A percentile compares a stretch with the other conserved stretches of the same genome.
Conservation (phyloP, 2,113 vertebrate species). For the Maccullochella peelii region DNA sequence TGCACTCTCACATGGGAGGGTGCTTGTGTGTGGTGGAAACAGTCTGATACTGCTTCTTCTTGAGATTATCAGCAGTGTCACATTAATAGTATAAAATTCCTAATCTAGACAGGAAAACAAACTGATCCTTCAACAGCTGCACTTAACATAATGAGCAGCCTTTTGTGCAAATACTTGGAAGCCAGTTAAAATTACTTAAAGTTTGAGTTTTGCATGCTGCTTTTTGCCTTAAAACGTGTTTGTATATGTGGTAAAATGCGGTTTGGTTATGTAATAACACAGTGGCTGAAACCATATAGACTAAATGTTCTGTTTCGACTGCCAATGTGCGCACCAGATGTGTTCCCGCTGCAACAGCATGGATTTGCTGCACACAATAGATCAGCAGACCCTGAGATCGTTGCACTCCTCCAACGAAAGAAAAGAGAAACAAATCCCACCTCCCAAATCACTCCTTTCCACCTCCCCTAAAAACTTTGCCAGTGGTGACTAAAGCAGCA, state of each 20-base stretch:
- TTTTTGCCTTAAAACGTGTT: not conserved
- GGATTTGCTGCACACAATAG: slow-evolving; percentile 47
- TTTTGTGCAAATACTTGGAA: slow-evolving; percentile 3
- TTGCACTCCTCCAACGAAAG: slow-evolving; percentile 25
- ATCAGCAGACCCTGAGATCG: slow-evolving; percentile 34
- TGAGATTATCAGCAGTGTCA: not conserved
- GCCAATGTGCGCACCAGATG: slow-evolving; percentile 71
- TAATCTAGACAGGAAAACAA: slow-evolving; percentile 11
- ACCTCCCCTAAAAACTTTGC: slow-evolving; percentile 50
- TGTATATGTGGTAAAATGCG: not conserved
- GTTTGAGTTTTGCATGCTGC: not conserved
- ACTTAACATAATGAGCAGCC: slow-evolving; percentile 1
- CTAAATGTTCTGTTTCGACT: slow-evolving; percentile 27
- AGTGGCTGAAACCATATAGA: slow-evolving; percentile 20
- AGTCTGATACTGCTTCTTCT: not conserved
- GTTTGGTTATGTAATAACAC: slow-evolving; percentile 35
- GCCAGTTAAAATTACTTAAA: not conserved
- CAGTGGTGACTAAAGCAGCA: slow-evolving; percentile 36
- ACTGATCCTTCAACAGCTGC: slow-evolving; percentile 31
- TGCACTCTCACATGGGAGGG: slow-evolving; percentile 12
- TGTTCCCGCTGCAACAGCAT: slow-evolving; percentile 57
- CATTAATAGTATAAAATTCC: slow-evolving; percentile 23
- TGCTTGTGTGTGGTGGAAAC: not conserved
- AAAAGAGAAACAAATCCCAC: slow-evolving; percentile 12
- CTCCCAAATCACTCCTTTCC: slow-evolving; percentile 46